phyloP scores from a whole-genome alignment of 2,113 vertebrate genomes.

The Montifringilla adamsi region DNA sequence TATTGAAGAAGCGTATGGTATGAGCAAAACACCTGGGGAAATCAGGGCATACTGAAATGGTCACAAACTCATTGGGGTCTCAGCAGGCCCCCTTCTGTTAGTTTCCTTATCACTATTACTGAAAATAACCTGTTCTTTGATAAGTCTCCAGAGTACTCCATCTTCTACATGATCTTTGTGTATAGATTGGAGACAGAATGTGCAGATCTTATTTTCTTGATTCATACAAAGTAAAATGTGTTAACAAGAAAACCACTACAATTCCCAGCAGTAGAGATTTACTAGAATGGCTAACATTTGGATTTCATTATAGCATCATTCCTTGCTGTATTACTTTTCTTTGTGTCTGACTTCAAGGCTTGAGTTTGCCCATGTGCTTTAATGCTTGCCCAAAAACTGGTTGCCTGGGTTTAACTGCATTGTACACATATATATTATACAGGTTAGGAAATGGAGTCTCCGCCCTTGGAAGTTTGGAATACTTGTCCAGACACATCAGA shows the following conservation, averaged over 20 bases:
- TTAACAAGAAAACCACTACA: neutral
- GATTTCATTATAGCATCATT: neutral
- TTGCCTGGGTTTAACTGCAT: neutral
- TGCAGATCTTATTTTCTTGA: neutral
- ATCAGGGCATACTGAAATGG: neutral
- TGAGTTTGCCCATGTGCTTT: neutral
- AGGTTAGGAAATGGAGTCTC: neutral
- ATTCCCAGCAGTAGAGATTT: neutral
- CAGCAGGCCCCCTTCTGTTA: neutral
- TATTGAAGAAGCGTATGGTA: slow-evolving; percentile 96
- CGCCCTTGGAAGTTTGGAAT: neutral
- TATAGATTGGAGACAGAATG: neutral
- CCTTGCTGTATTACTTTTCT: neutral
- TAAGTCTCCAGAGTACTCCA: neutral
- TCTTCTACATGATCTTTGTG: neutral
- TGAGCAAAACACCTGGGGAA: neutral
- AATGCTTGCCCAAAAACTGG: neutral
- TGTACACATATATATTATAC: neutral
- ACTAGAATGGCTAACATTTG: neutral
- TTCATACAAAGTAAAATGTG: neutral
- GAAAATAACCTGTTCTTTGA: neutral
- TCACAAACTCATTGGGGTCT: neutral
- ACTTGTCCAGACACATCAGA: neutral
- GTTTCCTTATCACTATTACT: neutral
- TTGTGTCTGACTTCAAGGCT: neutral